A percentile compares a stretch with the other conserved stretches of the same genome.
Conservation (phyloP, 2,797 vertebrate species). For the Crenuchus spilurus region DNA sequence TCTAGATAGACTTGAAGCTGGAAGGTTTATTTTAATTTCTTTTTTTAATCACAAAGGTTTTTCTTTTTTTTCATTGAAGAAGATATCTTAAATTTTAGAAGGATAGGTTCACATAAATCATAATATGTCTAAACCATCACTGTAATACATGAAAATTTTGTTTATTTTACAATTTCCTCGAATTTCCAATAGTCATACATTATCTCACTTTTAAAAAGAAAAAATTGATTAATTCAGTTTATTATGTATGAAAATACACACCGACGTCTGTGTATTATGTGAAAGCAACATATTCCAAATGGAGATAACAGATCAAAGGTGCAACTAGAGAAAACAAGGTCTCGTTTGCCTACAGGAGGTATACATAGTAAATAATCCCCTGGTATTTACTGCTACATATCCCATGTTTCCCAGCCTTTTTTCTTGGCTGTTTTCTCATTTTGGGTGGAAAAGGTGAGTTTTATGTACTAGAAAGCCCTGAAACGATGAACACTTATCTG, state of each 20-base stretch:
- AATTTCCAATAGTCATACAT: not conserved
- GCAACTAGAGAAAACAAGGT: conserved; percentile 25
- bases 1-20: not conserved
- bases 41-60: conserved; percentile 20
- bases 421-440: conserved; percentile 47
- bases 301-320: conserved; percentile 43
- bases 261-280: not conserved
- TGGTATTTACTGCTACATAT: conserved; percentile 55
- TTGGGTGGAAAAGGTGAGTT: conserved; percentile 61
- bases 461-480: conserved; percentile 65
- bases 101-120: not conserved
- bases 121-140: too few species aligned
- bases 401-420: conserved; percentile 49
- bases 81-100: not conserved
- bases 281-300: not conserved
- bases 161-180: not conserved
- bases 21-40: too few species aligned
- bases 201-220: too few species aligned
- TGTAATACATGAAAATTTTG: not conserved
- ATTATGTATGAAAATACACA: not conserved
- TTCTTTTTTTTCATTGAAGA: too few species aligned
- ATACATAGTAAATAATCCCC: conserved; percentile 57
- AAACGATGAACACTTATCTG: conserved; percentile 71
- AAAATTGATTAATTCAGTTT: not conserved
- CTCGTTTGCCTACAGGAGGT: conserved; percentile 39